Percentiles rank a stretch among this genome's conserved stretches.
Evolutionary conservation across 1,140 invertebrate genomes (phyloP).

Genomic region (Leptestheria dahalacensis): DNA sequence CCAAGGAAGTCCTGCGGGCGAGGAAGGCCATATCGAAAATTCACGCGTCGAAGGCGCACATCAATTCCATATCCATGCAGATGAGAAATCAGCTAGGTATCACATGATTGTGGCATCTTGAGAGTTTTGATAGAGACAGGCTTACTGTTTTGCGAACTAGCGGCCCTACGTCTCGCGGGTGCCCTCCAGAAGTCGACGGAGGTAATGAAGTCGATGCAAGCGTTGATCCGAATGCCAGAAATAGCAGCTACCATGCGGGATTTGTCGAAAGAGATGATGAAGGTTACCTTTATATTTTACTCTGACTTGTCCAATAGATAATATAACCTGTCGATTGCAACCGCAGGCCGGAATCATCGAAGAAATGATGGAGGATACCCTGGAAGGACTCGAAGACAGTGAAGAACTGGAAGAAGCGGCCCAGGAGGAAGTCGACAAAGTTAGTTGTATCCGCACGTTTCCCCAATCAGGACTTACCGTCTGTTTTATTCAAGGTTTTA

Average conservation of each 20-base stretch:
- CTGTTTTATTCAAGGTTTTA: conserved; percentile 45
- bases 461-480: background rate
- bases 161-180: conserved; percentile 76
- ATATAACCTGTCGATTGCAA: conserved; percentile 3
- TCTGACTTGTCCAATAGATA: background rate
- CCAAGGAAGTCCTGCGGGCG: conserved; percentile 86
- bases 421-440: conserved; percentile 83
- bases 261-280: conserved; percentile 98
- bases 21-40: conserved; percentile 81
- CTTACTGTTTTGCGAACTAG: conserved; percentile 34
- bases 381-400: conserved; percentile 76
- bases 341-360: conserved; percentile 86
- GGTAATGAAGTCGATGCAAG: conserved; percentile 95
- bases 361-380: conserved; percentile 97
- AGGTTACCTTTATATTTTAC: conserved; percentile 26
- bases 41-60: conserved; percentile 88
- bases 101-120: background rate
- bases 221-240: conserved; percentile 74
- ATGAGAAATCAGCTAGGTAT: conserved; percentile 96
- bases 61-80: conserved; percentile 90
- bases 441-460: conserved; percentile 23
- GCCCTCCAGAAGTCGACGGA: conserved; percentile 83
- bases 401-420: conserved; percentile 86
- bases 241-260: conserved; percentile 92
- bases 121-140: too few species aligned